These are phyloP conservation scores for Panthera tigris DNA, from an alignment of 2,113 vertebrate species.

Conservation along the genomic window DNA sequence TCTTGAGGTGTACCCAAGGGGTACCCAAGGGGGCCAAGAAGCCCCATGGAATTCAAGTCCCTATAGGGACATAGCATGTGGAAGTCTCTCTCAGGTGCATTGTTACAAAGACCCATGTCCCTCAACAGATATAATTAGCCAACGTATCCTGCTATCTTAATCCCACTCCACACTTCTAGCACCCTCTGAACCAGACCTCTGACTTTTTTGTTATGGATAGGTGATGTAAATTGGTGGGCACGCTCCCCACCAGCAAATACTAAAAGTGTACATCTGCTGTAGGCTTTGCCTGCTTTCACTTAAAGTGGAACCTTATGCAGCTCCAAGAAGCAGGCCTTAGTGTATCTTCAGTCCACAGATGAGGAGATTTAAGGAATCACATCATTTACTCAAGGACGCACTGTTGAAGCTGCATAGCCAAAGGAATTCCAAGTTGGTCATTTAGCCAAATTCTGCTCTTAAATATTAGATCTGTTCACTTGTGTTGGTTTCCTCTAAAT, in stretches of 20 bases:
- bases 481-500: not conserved
- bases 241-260: not conserved
- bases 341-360: fast-evolving
- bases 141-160: not conserved
- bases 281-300: not conserved
- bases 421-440: not conserved
- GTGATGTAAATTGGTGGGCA: not conserved
- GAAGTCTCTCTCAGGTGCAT: not conserved
- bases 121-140: not conserved
- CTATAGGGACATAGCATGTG: not conserved
- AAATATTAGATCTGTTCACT: not conserved
- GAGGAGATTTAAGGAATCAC: not conserved
- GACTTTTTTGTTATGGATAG: not conserved
- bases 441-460: not conserved
- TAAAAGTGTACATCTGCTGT: not conserved
- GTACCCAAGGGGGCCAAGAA: not conserved
- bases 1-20: not conserved
- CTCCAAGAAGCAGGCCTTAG: not conserved
- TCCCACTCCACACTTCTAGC: not conserved
- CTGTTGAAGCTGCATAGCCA: not conserved
- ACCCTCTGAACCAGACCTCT: not conserved
- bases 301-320: not conserved
- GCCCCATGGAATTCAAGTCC: not conserved
- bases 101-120: not conserved
- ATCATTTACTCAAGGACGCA: not conserved